Percentiles rank a stretch among this genome's conserved stretches.
Conservation (phyloP, 2,888 invertebrate genomes). For the Gibbula magus region DNA sequence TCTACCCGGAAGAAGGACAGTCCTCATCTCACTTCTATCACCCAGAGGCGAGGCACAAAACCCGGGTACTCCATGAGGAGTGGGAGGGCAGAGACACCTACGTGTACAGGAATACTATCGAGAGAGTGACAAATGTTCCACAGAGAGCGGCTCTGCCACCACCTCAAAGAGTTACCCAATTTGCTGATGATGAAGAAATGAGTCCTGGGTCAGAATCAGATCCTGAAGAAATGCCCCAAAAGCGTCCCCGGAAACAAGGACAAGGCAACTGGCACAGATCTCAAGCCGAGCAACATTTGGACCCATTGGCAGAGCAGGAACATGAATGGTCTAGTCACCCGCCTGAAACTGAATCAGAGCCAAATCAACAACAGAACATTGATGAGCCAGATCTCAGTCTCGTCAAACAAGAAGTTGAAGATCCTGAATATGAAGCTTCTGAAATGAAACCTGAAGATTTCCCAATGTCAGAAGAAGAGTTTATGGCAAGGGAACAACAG, state of each 20-base stretch:
- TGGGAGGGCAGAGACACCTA: conserved; percentile 15
- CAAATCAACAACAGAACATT: neutral
- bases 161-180: neutral
- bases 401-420: conserved; percentile 2
- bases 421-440: conserved; percentile 21
- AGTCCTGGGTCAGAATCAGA: conserved; percentile 16
- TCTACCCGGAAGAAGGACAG: neutral
- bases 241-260: neutral
- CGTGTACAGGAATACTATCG: conserved; percentile 5
- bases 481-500: neutral
- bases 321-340: conserved; percentile 4
- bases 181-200: conserved; percentile 9
- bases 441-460: conserved; percentile 21
- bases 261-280: conserved; percentile 1
- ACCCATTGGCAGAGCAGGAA: neutral
- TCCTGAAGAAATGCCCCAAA: neutral
- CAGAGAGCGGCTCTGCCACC: neutral
- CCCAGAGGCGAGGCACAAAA: conserved; percentile 4
- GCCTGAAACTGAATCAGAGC: neutral
- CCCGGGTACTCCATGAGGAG: neutral
- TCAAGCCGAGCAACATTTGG: neutral
- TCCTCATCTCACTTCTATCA: neutral
- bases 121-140: conserved; percentile 1
- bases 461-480: conserved; percentile 10
- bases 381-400: conserved; percentile 13